These are phyloP conservation scores for Synodontis membranacea DNA, from an alignment of 2,113 vertebrate genomes.

Conservation along the genomic window DNA sequence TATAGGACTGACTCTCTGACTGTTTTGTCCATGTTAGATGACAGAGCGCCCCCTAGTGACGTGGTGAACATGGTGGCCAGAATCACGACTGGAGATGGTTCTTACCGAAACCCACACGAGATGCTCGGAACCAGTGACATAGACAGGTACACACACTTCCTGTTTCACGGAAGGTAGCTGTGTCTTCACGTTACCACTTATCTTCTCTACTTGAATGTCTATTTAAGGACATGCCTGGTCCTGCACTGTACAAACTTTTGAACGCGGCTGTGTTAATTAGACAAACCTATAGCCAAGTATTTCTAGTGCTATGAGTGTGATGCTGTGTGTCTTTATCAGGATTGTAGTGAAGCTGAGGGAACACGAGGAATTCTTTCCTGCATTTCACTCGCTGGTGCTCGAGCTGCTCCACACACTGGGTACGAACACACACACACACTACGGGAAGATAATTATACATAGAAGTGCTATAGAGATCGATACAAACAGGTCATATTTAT, in stretches of 20 bases:
- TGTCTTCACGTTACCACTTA: too few relatives aligned
- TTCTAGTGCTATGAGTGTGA: background rate
- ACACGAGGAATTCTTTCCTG: slow-evolving; percentile 85
- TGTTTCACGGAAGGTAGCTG: too few relatives aligned
- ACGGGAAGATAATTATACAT: too few relatives aligned
- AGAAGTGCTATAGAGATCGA: too few relatives aligned
- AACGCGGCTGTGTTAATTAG: background rate
- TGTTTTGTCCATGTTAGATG: slow-evolving; percentile 68
- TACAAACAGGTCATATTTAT: too few relatives aligned
- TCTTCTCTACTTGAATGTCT: too few relatives aligned
- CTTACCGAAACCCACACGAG: slow-evolving; percentile 67
- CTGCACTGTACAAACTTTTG: background rate
- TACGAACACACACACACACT: slow-evolving; percentile 55
- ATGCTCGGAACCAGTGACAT: slow-evolving; percentile 80
- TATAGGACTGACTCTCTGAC: too few relatives aligned
- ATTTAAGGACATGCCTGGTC: background rate
- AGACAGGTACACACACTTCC: slow-evolving; percentile 78
- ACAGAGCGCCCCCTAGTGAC: slow-evolving; percentile 71
- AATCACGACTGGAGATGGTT: slow-evolving; percentile 66
- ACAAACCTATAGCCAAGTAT: background rate
- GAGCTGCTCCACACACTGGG: slow-evolving; percentile 80
- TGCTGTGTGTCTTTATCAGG: slow-evolving; percentile 63
- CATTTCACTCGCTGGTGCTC: slow-evolving; percentile 80
- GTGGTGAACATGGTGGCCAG: slow-evolving; percentile 80
- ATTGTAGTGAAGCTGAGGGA: slow-evolving; percentile 84